Percentiles rank a stretch among this genome's conserved stretches.
Evolutionary conservation across 2,797 vertebrate genomes (phyloP).

Genomic region (Ibycter americanus): DNA sequence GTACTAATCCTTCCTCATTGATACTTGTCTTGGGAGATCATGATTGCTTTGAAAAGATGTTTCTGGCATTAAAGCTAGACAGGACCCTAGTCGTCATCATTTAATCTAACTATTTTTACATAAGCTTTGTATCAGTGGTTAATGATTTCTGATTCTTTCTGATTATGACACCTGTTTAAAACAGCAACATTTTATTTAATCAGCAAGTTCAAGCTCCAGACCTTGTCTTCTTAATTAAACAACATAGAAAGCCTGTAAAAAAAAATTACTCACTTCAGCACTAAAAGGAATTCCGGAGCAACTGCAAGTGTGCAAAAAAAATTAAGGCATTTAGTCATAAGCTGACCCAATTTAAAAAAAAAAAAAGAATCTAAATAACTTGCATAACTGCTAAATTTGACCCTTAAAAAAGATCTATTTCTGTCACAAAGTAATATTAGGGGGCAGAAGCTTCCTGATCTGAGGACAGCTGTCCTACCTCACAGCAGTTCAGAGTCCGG

Average conservation of each 20-base stretch:
- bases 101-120: neutral
- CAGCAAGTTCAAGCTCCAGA: slow-evolving; percentile 10
- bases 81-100: neutral
- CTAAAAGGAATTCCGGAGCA: neutral
- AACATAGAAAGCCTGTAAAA: neutral
- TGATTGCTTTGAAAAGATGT: neutral
- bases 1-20: neutral
- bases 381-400: neutral
- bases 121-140: neutral
- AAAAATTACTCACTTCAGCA: neutral
- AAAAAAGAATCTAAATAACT: neutral
- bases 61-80: neutral
- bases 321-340: neutral
- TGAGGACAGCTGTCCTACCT: neutral
- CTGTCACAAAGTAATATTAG: neutral
- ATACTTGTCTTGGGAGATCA: neutral
- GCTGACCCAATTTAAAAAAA: neutral
- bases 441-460: neutral
- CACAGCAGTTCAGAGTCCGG: neutral
- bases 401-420: neutral
- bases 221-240: slow-evolving; percentile 27
- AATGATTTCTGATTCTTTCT: neutral
- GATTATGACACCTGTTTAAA: neutral
- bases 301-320: neutral
- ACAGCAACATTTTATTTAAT: neutral